Evolutionary conservation across 2,888 invertebrate species (phyloP), one percentile per base, ranked within the genome.

Genomic region (Aleiodes testaceus): DNA sequence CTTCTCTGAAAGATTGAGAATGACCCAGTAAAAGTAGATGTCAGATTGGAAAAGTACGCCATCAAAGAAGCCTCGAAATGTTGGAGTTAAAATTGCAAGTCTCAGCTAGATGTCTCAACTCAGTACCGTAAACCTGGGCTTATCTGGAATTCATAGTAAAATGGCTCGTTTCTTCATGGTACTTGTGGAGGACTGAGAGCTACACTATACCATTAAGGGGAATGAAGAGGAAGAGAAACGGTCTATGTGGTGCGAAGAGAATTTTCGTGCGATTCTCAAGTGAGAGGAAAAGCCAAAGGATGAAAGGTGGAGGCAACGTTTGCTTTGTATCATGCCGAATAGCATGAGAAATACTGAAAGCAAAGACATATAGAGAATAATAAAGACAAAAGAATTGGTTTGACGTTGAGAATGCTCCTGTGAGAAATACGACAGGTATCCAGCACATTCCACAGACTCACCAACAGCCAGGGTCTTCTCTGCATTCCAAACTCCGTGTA

Each of bases 131-230:
- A 82, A 82, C 79, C 80, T 82, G 73, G 77, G 81, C 81, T 82
- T 80, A 82, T 82, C 81, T 77, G 77, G 75, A 82, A 83, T 83
- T 82, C 82, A 83, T 81, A 78, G 82, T 75, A 76, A 81, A 81
- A 72, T 76, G 75, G 75, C 75, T 81, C 78, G 80, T 81, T 82
- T 79, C 81, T 82, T 80, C 75, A 71, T 73, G 71, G 72, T 70
- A 42, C 18, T 67, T 30, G 64, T 50, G 55, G 30, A 50, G 45
- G 69, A 22, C 55, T 12, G 18, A 49, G 68, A 70, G 69, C 69
- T 69, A 59, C 64, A 36, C 53, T 16, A 12, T 47, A 30, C 30
- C 52, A 47, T 70, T 36, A 65, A 70, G 49, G 52, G 55, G 49
- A 14, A 36, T 36, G 36, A 36, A 36, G 36, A 36, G 36, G 36